These are phyloP conservation scores for Neoarius graeffei DNA, from an alignment of 2,113 vertebrate species.

Conservation along the genomic window DNA sequence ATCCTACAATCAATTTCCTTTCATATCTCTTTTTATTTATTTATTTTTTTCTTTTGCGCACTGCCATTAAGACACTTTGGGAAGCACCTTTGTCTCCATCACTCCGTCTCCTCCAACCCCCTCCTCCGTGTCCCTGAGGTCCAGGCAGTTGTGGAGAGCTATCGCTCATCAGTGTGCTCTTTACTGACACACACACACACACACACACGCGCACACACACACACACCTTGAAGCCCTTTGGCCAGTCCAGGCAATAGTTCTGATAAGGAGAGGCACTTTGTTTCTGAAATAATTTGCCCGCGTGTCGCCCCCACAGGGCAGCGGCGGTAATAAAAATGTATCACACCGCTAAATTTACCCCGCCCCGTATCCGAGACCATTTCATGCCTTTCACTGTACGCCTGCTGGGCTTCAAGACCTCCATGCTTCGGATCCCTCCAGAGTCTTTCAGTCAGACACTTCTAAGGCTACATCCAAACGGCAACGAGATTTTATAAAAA, in stretches of 20 bases:
- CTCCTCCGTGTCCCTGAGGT: constrained; percentile 49
- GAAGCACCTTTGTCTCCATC: constrained; percentile 34
- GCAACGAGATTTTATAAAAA: no score
- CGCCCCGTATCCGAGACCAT: constrained; percentile 2
- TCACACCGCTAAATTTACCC: constrained; percentile 74
- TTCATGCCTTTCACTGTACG: constrained; percentile 24
- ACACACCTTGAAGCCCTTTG: constrained; percentile 62
- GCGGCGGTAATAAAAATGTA: constrained; percentile 80
- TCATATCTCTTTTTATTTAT: neutral
- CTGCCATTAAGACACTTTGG: constrained; percentile 25
- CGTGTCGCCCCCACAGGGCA: constrained; percentile 75
- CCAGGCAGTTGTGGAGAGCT: constrained; percentile 69
- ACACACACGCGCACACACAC: constrained; percentile 41
- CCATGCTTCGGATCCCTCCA: no score
- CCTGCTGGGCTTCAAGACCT: constrained; percentile 33
- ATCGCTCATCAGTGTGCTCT: constrained; percentile 73
- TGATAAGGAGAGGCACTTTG: constrained; percentile 78
- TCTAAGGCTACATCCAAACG: no score
- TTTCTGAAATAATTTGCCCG: constrained; percentile 85
- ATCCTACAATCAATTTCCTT: constrained; percentile 24
- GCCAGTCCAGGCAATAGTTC: constrained; percentile 79
- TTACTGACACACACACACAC: constrained; percentile 61
- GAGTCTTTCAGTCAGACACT: no score
- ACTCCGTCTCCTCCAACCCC: constrained; percentile 15
- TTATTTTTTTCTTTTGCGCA: neutral